Evolutionary conservation across 2,888 invertebrate species (phyloP).

Genomic region (Lasioglossum morio): DNA sequence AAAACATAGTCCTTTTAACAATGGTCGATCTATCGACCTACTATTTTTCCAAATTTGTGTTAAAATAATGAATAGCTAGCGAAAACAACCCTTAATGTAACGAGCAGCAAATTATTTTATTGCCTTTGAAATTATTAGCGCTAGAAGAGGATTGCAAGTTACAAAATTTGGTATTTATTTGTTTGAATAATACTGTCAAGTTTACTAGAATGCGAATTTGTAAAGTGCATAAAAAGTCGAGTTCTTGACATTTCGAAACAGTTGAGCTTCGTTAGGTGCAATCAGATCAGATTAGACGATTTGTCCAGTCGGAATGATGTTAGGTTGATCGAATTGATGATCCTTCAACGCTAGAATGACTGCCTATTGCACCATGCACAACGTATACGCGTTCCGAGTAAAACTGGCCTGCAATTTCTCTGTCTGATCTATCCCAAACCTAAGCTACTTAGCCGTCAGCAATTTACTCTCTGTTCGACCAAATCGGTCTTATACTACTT

Average conservation of each 20-base stretch:
- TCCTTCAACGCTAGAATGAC: constrained; percentile 2
- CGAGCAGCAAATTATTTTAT: not conserved
- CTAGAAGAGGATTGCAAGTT: not conserved
- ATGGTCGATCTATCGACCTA: not conserved
- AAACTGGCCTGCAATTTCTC: constrained; percentile 11
- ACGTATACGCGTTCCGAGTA: not conserved
- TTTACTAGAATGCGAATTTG: not conserved
- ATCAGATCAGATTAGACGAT: not conserved
- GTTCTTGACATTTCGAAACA: not conserved
- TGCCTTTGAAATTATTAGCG: not conserved
- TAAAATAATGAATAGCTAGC: not conserved
- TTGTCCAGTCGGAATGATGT: not conserved
- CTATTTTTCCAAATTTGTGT: not conserved
- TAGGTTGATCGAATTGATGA: constrained; percentile 1
- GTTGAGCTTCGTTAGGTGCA: not conserved
- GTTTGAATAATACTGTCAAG: not conserved
- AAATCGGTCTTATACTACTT: constrained; percentile 9
- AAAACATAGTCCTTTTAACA: not conserved
- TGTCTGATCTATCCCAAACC: not conserved
- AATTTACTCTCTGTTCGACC: constrained; percentile 2
- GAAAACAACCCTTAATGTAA: not conserved
- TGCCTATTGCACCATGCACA: not conserved
- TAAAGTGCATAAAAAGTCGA: not conserved
- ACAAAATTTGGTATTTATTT: not conserved
- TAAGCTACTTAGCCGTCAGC: not conserved